Conservation (phyloP, 2,113 vertebrate species). For the Periophthalmodon schlosseri region DNA sequence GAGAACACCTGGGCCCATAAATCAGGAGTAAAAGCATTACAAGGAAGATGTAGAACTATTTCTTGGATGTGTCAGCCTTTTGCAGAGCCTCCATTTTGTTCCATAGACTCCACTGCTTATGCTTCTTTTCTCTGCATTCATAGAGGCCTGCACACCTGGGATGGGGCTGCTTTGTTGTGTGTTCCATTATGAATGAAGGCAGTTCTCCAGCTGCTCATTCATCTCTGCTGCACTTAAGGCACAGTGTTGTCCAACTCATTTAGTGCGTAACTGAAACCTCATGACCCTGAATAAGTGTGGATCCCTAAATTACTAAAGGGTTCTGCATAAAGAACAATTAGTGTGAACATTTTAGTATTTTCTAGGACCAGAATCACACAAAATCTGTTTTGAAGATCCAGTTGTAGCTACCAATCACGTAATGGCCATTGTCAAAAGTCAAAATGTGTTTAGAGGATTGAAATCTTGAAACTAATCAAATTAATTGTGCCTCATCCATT, state of each 20-base stretch:
- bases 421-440: too few relatives aligned
- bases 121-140: constrained; percentile 2
- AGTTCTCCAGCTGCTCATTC: constrained; percentile 57
- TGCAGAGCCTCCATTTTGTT: constrained; percentile 1
- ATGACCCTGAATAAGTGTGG: constrained; percentile 28
- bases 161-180: constrained; percentile 52
- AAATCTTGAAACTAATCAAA: background rate
- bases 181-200: constrained; percentile 70
- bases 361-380: background rate
- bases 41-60: constrained; percentile 1
- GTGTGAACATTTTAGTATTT: background rate
- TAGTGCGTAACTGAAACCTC: constrained; percentile 16
- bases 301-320: constrained; percentile 1
- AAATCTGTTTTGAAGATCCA: too few relatives aligned
- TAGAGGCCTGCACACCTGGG: constrained; percentile 38
- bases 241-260: constrained; percentile 43
- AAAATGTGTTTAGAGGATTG: background rate
- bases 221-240: constrained; percentile 54
- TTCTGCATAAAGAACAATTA: background rate
- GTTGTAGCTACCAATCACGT: background rate
- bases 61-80: background rate
- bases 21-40: constrained; percentile 30
- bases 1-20: constrained; percentile 39
- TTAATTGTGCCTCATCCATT: too few relatives aligned
- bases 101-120: constrained; percentile 1